Percentiles rank a stretch among this genome's conserved stretches.
phyloP scores from a whole-genome alignment of 1,140 invertebrate species.

The Leptoteleia sp. region DNA sequence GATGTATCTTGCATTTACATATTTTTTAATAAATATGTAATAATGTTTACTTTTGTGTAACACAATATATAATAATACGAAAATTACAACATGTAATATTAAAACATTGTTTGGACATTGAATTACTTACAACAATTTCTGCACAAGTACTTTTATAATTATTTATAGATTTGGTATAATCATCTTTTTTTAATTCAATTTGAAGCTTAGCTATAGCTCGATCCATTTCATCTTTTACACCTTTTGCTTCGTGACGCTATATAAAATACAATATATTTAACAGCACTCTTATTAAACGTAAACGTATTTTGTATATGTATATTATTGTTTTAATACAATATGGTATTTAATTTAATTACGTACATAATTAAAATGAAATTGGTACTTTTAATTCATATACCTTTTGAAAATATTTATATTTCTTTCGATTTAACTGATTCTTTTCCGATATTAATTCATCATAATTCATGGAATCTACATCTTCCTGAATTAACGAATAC shows the following conservation, averaged over 20 bases:
- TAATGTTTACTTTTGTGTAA: too few species aligned
- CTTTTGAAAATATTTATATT: conserved; percentile 71
- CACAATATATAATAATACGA: too few species aligned
- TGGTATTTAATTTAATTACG: too few species aligned
- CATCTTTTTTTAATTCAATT: conserved; percentile 83
- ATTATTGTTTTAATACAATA: too few species aligned
- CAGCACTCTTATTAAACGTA: conserved; percentile 28
- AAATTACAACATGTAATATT: too few species aligned
- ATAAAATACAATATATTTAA: conserved; percentile 44
- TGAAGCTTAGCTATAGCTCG: conserved; percentile 80
- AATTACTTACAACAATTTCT: conserved; percentile 80
- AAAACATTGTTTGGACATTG: too few species aligned
- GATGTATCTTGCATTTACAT: too few species aligned
- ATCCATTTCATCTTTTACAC: conserved; percentile 78
- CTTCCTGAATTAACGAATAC: too few species aligned
- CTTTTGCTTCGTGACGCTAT: conserved; percentile 70
- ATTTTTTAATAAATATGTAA: too few species aligned
- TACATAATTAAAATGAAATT: too few species aligned
- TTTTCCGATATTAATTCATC: conserved; percentile 77
- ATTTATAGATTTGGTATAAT: conserved; percentile 84
- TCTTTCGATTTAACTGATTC: conserved; percentile 71
- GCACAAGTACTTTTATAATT: conserved; percentile 83
- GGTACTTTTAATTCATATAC: conserved; percentile 68
- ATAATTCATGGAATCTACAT: too few species aligned
- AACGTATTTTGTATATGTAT: conserved; percentile 13